phyloP scores from a whole-genome alignment of 2,797 vertebrate species.

The Sciurus vulgaris region DNA sequence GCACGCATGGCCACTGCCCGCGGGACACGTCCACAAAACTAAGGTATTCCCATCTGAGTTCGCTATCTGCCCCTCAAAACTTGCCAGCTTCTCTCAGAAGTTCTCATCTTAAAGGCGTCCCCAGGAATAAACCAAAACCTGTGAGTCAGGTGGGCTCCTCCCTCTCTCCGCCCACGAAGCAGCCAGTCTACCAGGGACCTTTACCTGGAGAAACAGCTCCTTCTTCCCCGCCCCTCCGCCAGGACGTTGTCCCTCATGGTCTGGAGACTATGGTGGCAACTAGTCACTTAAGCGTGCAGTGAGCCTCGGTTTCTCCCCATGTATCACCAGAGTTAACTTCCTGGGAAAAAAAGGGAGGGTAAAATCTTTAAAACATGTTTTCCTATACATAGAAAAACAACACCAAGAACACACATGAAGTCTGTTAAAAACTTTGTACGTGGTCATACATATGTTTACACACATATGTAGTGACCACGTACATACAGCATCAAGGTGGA shows the following conservation, averaged over 20 bases:
- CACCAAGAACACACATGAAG: neutral
- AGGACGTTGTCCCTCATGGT: neutral
- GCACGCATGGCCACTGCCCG: neutral
- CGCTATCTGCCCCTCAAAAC: neutral
- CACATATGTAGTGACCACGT: neutral
- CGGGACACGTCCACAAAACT: neutral
- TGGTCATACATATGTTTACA: no score
- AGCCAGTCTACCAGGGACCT: neutral
- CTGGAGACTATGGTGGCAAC: neutral
- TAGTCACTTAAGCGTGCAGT: neutral
- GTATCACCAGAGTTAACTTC: neutral
- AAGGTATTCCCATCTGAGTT: neutral
- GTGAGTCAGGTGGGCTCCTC: neutral
- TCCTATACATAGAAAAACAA: neutral
- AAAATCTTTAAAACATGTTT: slow-evolving; percentile 16
- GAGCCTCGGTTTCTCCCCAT: neutral
- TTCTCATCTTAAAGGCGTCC: slow-evolving; percentile 33
- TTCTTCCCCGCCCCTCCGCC: neutral
- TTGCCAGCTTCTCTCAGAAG: neutral
- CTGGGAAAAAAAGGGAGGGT: neutral
- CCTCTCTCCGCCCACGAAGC: neutral
- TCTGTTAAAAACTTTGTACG: neutral
- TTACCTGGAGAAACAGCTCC: slow-evolving; percentile 1
- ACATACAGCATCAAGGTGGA: neutral
- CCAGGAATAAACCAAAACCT: slow-evolving; percentile 27